Percentiles rank a stretch among this genome's conserved stretches.
These are phyloP conservation scores for Camelus bactrianus DNA, from an alignment of 2,113 vertebrate species.

Conservation along the genomic window DNA sequence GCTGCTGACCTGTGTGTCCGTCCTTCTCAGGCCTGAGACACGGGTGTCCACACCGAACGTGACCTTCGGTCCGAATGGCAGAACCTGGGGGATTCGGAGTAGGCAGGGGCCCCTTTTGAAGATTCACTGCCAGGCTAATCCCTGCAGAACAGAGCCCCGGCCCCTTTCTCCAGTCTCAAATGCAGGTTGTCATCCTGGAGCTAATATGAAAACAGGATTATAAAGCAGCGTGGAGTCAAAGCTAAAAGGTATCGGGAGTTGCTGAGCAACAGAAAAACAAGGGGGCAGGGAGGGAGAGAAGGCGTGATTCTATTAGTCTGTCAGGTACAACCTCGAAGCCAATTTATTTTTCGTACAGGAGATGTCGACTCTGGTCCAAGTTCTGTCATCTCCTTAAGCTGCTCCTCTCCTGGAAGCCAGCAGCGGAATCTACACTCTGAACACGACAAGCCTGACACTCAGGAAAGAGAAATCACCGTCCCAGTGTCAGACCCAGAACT, in stretches of 20 bases:
- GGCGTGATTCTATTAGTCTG: neutral
- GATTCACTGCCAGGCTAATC: neutral
- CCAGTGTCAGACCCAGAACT: too few relatives aligned
- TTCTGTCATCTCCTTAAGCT: neutral
- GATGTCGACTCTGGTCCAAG: neutral
- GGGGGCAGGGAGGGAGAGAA: neutral
- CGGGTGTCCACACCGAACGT: accelerated
- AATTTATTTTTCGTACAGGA: neutral
- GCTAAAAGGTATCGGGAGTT: neutral
- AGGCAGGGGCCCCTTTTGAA: neutral
- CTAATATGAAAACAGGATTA: neutral
- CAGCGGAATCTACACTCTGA: neutral
- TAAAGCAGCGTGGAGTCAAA: neutral
- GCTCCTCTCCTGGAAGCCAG: neutral
- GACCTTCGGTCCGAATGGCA: neutral
- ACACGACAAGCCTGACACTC: neutral
- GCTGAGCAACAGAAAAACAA: neutral
- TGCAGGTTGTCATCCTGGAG: neutral
- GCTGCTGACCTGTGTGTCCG: neutral
- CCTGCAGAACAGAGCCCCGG: neutral
- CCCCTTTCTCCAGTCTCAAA: neutral
- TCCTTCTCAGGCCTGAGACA: neutral
- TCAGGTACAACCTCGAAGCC: neutral
- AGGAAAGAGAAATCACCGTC: neutral
- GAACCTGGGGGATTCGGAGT: neutral